Conservation (phyloP, 2,888 invertebrate species). For the Acanthosepion esculentum region DNA sequence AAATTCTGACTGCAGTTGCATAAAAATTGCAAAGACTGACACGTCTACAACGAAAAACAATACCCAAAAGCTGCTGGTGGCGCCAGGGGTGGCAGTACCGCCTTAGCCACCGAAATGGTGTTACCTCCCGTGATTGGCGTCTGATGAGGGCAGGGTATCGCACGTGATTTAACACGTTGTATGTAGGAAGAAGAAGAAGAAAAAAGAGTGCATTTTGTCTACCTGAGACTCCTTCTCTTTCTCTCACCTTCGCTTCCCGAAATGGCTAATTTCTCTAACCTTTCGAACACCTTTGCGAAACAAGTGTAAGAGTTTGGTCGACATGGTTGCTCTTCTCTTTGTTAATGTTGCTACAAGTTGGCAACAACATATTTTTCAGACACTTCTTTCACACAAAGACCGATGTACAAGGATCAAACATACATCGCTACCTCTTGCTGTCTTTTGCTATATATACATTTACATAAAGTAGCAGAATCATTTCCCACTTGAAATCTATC, state of each 20-base stretch:
- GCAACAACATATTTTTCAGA: neutral
- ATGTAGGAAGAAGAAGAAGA: too few species aligned
- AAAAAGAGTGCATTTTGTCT: too few species aligned
- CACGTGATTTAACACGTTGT: too few species aligned
- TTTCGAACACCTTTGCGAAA: neutral
- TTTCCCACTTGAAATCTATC: neutral
- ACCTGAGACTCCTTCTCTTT: too few species aligned
- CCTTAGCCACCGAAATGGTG: too few species aligned
- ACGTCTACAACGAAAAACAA: too few species aligned
- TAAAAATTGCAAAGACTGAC: too few species aligned
- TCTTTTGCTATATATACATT: slow-evolving; percentile 20
- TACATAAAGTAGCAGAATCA: neutral
- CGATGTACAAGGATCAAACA: neutral
- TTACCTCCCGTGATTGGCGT: too few species aligned
- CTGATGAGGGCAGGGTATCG: too few species aligned
- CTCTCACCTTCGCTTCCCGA: neutral
- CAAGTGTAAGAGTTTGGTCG: neutral
- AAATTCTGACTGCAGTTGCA: too few species aligned
- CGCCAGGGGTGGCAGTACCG: too few species aligned
- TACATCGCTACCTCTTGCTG: neutral
- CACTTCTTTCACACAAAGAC: neutral
- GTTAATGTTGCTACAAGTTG: neutral
- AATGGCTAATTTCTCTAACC: neutral
- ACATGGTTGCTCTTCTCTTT: neutral
- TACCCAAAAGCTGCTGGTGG: too few species aligned